Percentiles rank a stretch among this genome's conserved stretches.
These are phyloP conservation scores for Rhizomys pruinosus DNA, from an alignment of 2,113 vertebrate genomes.

Conservation along the genomic window DNA sequence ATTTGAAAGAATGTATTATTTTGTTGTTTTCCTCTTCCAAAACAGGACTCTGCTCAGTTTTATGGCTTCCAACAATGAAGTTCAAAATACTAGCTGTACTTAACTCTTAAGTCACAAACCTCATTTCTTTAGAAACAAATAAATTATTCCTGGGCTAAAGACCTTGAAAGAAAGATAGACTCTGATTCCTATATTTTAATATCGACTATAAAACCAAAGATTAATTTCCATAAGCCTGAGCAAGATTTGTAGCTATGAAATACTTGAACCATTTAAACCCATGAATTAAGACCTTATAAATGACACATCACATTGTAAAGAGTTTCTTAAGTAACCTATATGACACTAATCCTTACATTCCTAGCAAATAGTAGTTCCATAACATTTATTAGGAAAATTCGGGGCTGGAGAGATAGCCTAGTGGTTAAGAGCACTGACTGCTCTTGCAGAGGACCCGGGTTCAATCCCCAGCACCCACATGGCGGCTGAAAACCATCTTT, in stretches of 20 bases:
- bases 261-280: slow-evolving; percentile 48
- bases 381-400: background rate
- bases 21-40: background rate
- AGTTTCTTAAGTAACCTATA: background rate
- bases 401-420: too few species aligned
- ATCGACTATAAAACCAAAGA: background rate
- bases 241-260: slow-evolving; percentile 19
- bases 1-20: background rate
- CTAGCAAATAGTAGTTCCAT: too few species aligned
- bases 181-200: background rate
- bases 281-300: slow-evolving; percentile 67
- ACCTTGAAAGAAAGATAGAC: background rate
- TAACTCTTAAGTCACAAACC: background rate
- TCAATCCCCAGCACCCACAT: too few species aligned
- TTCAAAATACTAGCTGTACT: background rate
- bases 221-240: slow-evolving; percentile 48
- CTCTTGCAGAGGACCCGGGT: too few species aligned
- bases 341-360: background rate
- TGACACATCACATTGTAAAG: slow-evolving; percentile 10
- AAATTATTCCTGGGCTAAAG: background rate
- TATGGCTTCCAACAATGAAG: background rate
- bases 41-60: background rate
- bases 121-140: slow-evolving; percentile 25
- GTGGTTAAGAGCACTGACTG: too few species aligned
- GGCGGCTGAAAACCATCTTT: too few species aligned